Percentiles rank a stretch among this genome's conserved stretches.
These are phyloP conservation scores for Leptinotarsa haldemani DNA, from an alignment of 2,888 invertebrate species.

Conservation along the genomic window DNA sequence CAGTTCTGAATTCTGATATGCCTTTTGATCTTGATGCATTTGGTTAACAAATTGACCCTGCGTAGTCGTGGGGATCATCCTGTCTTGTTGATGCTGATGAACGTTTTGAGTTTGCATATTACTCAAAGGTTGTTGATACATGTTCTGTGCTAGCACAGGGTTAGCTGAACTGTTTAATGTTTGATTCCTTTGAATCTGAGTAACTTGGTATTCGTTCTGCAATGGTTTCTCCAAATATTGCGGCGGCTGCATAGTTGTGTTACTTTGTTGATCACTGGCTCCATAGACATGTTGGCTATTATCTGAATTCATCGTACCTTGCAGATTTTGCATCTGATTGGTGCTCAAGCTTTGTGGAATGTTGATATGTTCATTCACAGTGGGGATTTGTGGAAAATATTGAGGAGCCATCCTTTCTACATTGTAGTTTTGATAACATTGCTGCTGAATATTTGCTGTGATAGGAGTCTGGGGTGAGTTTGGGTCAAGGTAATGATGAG, in stretches of 20 bases:
- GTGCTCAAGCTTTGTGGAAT: not conserved
- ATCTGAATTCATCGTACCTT: not conserved
- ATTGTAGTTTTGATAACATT: not conserved
- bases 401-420: not conserved
- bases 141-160: not conserved
- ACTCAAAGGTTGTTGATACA: not conserved
- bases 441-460: not conserved
- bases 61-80: not conserved
- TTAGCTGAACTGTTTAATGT: not conserved
- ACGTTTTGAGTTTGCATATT: not conserved
- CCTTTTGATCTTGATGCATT: not conserved
- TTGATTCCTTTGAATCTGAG: slow-evolving; percentile 24
- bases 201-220: not conserved
- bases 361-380: not conserved
- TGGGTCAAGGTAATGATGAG: not conserved
- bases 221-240: not conserved
- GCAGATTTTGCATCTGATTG: not conserved
- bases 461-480: not conserved
- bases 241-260: not conserved
- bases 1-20: not conserved
- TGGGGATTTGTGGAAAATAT: not conserved
- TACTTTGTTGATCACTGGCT: not conserved
- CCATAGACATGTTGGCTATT: not conserved
- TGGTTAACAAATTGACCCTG: slow-evolving; percentile 17
- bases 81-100: not conserved